These are phyloP conservation scores for Invenusta paracnida DNA, from an alignment of 2,888 invertebrate genomes.

Conservation along the genomic window DNA sequence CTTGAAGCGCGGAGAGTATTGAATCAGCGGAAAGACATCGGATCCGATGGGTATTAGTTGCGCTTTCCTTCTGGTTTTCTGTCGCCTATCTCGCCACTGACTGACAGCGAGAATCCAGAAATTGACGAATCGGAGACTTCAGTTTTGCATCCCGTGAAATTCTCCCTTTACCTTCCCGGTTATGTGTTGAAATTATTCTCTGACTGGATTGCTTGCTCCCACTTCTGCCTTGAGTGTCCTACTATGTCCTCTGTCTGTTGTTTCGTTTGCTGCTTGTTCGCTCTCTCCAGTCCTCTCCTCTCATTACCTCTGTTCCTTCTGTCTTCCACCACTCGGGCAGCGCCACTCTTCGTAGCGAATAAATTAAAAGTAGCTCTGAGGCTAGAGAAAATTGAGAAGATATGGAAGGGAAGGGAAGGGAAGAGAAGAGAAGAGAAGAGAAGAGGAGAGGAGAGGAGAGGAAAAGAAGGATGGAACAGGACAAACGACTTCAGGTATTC, in stretches of 20 bases:
- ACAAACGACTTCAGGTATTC: no score
- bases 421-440: background rate
- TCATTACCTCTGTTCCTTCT: no score
- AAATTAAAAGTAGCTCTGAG: background rate
- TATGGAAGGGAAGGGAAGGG: background rate
- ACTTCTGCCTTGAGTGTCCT: background rate
- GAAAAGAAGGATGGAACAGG: no score
- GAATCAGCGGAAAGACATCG: conserved; percentile 23
- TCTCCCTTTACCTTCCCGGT: no score
- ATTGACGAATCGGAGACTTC: conserved; percentile 21
- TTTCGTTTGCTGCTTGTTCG: no score
- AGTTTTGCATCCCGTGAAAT: no score
- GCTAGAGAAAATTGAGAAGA: background rate
- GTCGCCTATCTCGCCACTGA: background rate
- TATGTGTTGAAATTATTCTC: no score
- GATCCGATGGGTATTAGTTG: conserved; percentile 10
- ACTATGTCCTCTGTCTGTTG: no score
- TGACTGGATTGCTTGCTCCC: background rate
- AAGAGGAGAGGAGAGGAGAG: background rate
- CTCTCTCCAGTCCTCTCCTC: no score
- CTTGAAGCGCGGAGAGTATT: conserved; percentile 2
- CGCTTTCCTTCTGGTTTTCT: conserved; percentile 1
- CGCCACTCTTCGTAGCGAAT: background rate
- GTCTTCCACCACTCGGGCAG: no score
- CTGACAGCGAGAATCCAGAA: background rate